Evolutionary conservation across 2,888 invertebrate species (phyloP).

Genomic region (Drosophila formosana): DNA sequence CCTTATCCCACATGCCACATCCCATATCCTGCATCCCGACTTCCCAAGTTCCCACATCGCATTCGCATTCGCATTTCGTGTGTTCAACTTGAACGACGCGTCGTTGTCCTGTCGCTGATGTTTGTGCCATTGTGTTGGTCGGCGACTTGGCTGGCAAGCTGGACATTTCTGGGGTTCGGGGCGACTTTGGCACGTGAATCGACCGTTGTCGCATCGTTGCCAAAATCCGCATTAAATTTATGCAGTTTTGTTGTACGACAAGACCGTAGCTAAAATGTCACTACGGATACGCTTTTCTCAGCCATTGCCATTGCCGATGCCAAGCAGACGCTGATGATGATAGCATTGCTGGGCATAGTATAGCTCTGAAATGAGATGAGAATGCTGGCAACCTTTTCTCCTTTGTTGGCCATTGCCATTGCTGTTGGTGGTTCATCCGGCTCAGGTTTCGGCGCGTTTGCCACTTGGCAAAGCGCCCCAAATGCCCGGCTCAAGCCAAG

Average conservation of each 20-base stretch:
- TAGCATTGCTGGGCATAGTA: constrained; percentile 45
- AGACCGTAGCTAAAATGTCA: constrained; percentile 66
- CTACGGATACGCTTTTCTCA: constrained; percentile 50
- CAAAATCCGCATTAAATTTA: constrained; percentile 84
- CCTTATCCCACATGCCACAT: background rate
- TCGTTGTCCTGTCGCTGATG: constrained; percentile 30
- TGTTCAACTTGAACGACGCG: constrained; percentile 47
- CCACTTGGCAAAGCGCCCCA: constrained; percentile 59
- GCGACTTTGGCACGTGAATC: constrained; percentile 67
- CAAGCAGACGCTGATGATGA: constrained; percentile 60
- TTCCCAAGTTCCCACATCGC: background rate
- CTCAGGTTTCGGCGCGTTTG: constrained; percentile 67
- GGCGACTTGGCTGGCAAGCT: constrained; percentile 36
- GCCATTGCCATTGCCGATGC: constrained; percentile 57
- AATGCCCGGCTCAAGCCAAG: constrained; percentile 55
- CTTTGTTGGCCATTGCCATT: constrained; percentile 46
- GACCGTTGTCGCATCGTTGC: constrained; percentile 75
- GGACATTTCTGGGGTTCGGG: background rate
- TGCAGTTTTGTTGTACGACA: constrained; percentile 77
- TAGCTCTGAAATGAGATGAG: constrained; percentile 7
- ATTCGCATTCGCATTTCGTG: constrained; percentile 33
- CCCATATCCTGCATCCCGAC: background rate
- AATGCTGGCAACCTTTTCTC: constrained; percentile 55
- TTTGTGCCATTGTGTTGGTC: background rate
- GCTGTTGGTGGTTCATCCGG: constrained; percentile 62